Conservation (phyloP, 64 coral and sea anemone genomes). For the Montipora capricornis region DNA sequence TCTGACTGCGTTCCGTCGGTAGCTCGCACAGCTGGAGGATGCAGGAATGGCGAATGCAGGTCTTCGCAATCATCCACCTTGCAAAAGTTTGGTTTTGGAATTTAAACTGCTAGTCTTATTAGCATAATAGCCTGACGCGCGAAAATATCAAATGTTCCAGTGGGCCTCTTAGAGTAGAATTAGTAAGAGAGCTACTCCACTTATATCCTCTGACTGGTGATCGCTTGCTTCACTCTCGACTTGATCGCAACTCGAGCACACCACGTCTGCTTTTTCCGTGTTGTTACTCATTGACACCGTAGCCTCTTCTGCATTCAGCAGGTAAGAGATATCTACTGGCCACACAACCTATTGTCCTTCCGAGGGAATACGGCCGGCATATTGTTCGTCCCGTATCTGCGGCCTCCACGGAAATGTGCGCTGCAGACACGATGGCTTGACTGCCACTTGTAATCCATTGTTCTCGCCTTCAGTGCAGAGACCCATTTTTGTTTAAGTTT, state of each 20-base stretch:
- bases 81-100: neutral
- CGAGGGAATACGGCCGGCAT: slow-evolving; percentile 59
- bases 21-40: too few species aligned
- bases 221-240: neutral
- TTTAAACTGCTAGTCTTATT: too few species aligned
- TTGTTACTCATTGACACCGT: neutral
- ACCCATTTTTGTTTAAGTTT: slow-evolving; percentile 52
- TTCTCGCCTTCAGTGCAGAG: neutral
- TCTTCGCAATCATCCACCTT: too few species aligned
- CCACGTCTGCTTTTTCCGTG: neutral
- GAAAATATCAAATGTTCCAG: too few species aligned
- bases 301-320: slow-evolving; percentile 8
- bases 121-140: too few species aligned
- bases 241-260: neutral
- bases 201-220: neutral
- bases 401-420: slow-evolving; percentile 43
- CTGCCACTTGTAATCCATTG: slow-evolving; percentile 37
- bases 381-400: slow-evolving; percentile 32
- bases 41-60: too few species aligned
- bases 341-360: slow-evolving; percentile 63
- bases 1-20: neutral
- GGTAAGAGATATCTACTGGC: slow-evolving; percentile 54
- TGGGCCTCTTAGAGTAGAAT: too few species aligned
- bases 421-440: slow-evolving; percentile 33
- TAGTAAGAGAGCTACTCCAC: neutral